Conservation (phyloP, 2,797 vertebrate genomes). For the Melanotaenia nigrans region DNA sequence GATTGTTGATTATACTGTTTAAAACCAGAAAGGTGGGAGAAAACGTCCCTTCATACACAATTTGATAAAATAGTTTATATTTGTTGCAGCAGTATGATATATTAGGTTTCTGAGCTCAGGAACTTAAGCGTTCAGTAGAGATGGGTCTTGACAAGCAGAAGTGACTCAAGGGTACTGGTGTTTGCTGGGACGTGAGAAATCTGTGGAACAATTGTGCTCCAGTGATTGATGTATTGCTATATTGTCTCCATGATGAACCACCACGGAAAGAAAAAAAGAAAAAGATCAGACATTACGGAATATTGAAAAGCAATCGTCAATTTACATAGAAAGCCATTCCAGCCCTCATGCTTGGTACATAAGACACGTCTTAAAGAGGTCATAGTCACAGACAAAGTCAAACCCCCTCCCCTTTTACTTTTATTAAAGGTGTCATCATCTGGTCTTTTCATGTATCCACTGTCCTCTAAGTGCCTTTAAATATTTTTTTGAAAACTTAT, state of each 20-base stretch:
- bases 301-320: slow-evolving; percentile 36
- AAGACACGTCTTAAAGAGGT: neutral
- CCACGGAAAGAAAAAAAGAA: slow-evolving; percentile 40
- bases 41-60: slow-evolving; percentile 25
- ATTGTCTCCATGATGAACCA: slow-evolving; percentile 38
- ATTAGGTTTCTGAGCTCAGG: slow-evolving; percentile 25
- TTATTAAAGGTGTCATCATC: too few relatives aligned
- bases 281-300: slow-evolving; percentile 38
- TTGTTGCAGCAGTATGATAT: slow-evolving; percentile 17
- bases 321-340: slow-evolving; percentile 9
- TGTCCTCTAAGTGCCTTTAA: too few relatives aligned
- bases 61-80: slow-evolving; percentile 17
- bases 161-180: slow-evolving; percentile 57
- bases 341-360: neutral
- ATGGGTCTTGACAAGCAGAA: slow-evolving; percentile 53
- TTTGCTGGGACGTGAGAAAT: slow-evolving; percentile 40
- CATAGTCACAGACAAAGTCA: slow-evolving; percentile 3
- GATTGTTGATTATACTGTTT: slow-evolving; percentile 30
- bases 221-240: slow-evolving; percentile 41
- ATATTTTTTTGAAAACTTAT: too few relatives aligned
- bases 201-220: slow-evolving; percentile 41
- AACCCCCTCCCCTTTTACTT: too few relatives aligned
- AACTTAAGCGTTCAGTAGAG: slow-evolving; percentile 26
- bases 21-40: slow-evolving; percentile 28
- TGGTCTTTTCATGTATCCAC: too few relatives aligned